Conservation (phyloP, 2,888 invertebrate species). For the Nipponacmea schrenckii region DNA sequence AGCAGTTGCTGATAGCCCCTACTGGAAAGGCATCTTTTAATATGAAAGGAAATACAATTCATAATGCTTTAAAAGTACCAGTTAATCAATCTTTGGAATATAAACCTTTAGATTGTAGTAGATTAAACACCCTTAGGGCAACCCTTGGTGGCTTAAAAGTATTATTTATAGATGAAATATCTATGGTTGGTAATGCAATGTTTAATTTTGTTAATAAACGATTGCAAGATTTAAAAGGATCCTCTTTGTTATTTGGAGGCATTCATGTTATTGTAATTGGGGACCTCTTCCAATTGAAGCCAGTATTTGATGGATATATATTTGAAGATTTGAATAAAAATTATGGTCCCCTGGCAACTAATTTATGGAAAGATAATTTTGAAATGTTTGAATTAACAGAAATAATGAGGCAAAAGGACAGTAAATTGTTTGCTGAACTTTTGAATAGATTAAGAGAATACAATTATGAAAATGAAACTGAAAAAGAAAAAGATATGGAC, state of each 20-base stretch:
- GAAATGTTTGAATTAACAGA: constrained; percentile 34
- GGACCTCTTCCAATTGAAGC: constrained; percentile 34
- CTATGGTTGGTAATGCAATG: constrained; percentile 34
- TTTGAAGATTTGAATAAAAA: constrained; percentile 23
- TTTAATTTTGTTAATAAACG: constrained; percentile 27
- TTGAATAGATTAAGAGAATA: constrained; percentile 38
- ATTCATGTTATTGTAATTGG: constrained; percentile 32
- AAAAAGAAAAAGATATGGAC: constrained; percentile 25
- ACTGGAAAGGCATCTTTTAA: constrained; percentile 38
- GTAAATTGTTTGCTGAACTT: constrained; percentile 35
- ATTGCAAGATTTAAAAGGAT: constrained; percentile 26
- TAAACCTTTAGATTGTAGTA: constrained; percentile 19
- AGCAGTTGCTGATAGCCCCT: constrained; percentile 31
- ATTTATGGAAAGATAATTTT: constrained; percentile 35
- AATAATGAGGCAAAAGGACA: constrained; percentile 37
- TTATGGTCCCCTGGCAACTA: constrained; percentile 30
- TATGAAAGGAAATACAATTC: constrained; percentile 28
- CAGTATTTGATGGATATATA: constrained; percentile 31
- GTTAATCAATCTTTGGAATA: constrained; percentile 21
- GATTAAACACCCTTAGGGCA: constrained; percentile 13
- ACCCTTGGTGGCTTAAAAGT: constrained; percentile 20
- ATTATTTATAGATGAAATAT: constrained; percentile 39
- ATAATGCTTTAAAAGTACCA: constrained; percentile 23
- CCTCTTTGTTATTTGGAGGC: constrained; percentile 29
- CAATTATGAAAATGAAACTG: constrained; percentile 20